phyloP scores from a whole-genome alignment of 1,140 invertebrate species.

The Harpegnathos saltator region DNA sequence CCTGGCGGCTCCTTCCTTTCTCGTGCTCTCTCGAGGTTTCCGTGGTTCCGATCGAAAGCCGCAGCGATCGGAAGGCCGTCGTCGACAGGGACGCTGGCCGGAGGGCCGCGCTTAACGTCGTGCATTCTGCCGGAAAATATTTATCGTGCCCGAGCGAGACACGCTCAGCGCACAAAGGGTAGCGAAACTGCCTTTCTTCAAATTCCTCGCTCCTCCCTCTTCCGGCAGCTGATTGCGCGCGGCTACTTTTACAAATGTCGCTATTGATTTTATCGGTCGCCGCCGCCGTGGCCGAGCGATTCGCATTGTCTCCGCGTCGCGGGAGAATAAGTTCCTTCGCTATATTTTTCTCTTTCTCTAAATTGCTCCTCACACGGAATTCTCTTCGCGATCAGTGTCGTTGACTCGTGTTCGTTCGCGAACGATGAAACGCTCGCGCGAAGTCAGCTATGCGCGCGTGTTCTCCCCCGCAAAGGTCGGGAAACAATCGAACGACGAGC shows the following conservation, averaged over 20 bases:
- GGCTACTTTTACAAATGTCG: conserved; percentile 8
- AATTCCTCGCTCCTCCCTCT: conserved; percentile 52
- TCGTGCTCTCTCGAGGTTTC: conserved; percentile 57
- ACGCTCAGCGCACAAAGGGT: conserved; percentile 50
- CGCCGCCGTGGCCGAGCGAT: no score
- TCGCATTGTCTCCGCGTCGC: no score
- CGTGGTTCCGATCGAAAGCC: conserved; percentile 73
- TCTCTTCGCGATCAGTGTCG: neutral
- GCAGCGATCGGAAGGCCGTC: conserved; percentile 45
- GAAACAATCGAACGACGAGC: neutral
- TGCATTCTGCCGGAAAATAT: conserved; percentile 81
- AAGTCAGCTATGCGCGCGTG: no score
- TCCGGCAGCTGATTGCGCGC: conserved; percentile 30
- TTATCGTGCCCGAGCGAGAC: conserved; percentile 72
- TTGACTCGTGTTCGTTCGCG: neutral
- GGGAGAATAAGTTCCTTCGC: no score
- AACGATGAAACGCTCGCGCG: no score
- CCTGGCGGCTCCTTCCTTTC: conserved; percentile 54
- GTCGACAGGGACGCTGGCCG: no score
- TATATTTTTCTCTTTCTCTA: no score
- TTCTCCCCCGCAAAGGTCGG: no score
- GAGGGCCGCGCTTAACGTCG: conserved; percentile 38
- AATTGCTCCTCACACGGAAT: no score
- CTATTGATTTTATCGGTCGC: conserved; percentile 39
- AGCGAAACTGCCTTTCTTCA: conserved; percentile 60